A percentile compares a stretch with the other conserved stretches of the same genome.
Conservation (phyloP, 2,113 vertebrate species). For the Taurulus bubalis region DNA sequence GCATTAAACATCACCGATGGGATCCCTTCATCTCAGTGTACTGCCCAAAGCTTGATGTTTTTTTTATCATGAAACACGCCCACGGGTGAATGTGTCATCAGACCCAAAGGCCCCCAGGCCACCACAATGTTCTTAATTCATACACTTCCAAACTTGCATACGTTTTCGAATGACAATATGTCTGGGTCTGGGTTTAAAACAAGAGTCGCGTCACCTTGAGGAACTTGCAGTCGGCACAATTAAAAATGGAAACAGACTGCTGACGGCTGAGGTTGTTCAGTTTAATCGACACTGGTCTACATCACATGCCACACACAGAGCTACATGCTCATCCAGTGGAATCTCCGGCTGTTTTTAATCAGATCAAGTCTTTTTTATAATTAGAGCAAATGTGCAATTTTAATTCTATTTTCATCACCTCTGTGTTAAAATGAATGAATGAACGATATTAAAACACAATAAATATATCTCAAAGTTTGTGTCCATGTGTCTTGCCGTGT, state of each 20-base stretch:
- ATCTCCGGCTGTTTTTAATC: not conserved
- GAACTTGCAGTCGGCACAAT: not conserved
- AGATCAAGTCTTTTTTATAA: not conserved
- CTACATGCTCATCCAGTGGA: not conserved
- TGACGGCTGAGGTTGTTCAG: not conserved
- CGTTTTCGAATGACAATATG: not conserved
- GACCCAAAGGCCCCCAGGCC: not conserved
- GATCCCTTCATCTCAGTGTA: not conserved
- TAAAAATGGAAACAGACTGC: slow-evolving; percentile 14
- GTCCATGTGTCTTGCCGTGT: slow-evolving; percentile 24
- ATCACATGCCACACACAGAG: not conserved
- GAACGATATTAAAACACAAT: not conserved
- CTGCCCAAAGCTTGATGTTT: not conserved
- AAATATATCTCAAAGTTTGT: slow-evolving; percentile 17
- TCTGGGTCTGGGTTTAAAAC: not conserved
- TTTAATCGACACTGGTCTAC: not conserved
- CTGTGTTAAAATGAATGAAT: not conserved
- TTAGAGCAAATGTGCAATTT: not conserved
- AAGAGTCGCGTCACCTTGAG: not conserved
- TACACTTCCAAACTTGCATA: not conserved
- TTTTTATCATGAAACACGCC: not conserved
- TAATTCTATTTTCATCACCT: not conserved
- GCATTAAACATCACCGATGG: not conserved
- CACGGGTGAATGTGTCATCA: not conserved
- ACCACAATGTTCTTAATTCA: not conserved